Evolutionary conservation across 2,113 vertebrate species (phyloP).

Genomic region (Melanerpes formicivorus): DNA sequence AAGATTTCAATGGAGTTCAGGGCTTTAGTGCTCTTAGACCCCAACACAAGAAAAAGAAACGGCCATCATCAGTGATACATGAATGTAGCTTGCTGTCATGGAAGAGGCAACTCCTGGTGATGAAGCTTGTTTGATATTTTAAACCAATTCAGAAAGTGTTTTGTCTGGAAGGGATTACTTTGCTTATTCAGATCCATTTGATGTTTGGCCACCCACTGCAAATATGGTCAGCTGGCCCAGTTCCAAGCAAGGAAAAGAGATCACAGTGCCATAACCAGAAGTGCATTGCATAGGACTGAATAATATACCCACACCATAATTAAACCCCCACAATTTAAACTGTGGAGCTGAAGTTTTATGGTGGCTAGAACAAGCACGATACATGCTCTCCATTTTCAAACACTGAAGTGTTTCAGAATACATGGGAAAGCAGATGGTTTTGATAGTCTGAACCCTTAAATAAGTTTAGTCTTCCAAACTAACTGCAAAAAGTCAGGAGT

Average conservation of each 20-base stretch:
- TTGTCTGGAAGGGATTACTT: conserved; percentile 57
- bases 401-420: background rate
- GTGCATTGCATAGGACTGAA: conserved; percentile 25
- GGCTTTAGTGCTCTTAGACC: background rate
- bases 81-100: background rate
- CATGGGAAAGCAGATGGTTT: conserved; percentile 62
- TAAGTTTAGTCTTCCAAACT: background rate
- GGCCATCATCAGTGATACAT: background rate
- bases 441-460: conserved; percentile 37
- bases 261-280: conserved; percentile 10
- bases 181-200: conserved; percentile 32
- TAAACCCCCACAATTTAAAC: conserved; percentile 40
- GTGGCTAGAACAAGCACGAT: conserved; percentile 7
- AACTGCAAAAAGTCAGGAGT: background rate
- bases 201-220: conserved; percentile 7
- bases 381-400: background rate
- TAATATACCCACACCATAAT: conserved; percentile 1
- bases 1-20: background rate
- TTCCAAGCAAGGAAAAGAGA: background rate
- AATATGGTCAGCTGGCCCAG: background rate
- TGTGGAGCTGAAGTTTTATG: background rate
- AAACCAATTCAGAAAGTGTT: conserved; percentile 32
- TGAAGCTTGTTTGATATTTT: background rate
- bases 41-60: background rate
- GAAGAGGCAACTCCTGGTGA: background rate